Conservation (phyloP, 2,888 invertebrate species). For the Meiosimyza platycephala region DNA sequence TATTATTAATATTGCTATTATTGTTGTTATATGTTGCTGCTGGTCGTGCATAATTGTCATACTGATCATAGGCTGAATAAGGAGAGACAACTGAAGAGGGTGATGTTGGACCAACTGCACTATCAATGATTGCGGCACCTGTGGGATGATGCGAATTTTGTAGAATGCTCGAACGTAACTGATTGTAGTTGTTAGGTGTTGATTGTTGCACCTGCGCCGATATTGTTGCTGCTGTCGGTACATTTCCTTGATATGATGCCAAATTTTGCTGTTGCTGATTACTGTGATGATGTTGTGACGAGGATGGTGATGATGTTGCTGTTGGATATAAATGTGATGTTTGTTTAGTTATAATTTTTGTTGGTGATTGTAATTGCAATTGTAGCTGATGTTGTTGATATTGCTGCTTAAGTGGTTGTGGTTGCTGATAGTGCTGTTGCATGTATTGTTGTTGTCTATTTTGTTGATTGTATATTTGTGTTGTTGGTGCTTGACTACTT, state of each 20-base stretch:
- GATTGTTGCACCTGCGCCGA: conserved; percentile 59
- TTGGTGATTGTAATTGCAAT: conserved; percentile 47
- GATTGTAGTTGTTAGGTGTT: conserved; percentile 59
- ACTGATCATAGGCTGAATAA: conserved; percentile 55
- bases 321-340: conserved; percentile 66
- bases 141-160: conserved; percentile 66
- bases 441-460: conserved; percentile 49
- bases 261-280: conserved; percentile 49
- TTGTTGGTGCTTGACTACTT: conserved; percentile 59
- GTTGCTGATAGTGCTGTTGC: conserved; percentile 54
- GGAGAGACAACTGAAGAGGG: conserved; percentile 38
- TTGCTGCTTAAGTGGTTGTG: conserved; percentile 48
- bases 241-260: conserved; percentile 40
- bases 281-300: conserved; percentile 47
- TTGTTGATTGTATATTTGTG: conserved; percentile 49
- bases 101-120: conserved; percentile 39
- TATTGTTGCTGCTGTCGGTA: conserved; percentile 44
- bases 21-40: conserved; percentile 38
- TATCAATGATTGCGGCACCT: conserved; percentile 50
- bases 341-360: conserved; percentile 59
- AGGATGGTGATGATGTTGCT: conserved; percentile 52
- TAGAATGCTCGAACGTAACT: conserved; percentile 64
- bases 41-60: conserved; percentile 57
- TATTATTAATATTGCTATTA: conserved; percentile 38
- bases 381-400: conserved; percentile 47